Percentiles rank a stretch among this genome's conserved stretches.
Evolutionary conservation across 2,797 vertebrate species (phyloP).

Genomic region (Syngnathus rostellatus): DNA sequence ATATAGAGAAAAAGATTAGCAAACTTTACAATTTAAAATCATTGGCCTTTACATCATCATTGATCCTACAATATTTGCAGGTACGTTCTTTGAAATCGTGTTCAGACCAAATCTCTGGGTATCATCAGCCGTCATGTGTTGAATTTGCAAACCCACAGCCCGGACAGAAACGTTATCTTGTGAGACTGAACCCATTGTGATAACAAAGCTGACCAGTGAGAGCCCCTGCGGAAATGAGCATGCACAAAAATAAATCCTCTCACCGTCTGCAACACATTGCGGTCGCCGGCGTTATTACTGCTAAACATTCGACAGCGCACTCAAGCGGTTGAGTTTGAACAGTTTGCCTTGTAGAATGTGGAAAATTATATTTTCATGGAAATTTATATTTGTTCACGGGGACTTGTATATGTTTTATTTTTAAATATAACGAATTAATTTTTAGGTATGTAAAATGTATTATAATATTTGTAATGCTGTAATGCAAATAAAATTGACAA

Average conservation of each 20-base stretch:
- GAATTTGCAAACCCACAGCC: conserved; percentile 21
- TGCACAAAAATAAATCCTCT: conserved; percentile 21
- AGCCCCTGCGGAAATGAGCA: conserved; percentile 36
- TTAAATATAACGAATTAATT: not conserved
- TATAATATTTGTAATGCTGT: not conserved
- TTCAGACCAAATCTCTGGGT: not conserved
- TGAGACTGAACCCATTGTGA: conserved; percentile 20
- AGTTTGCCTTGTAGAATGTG: not conserved
- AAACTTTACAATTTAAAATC: not conserved
- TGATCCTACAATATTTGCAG: not conserved
- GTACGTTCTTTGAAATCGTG: not conserved
- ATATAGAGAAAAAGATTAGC: not conserved
- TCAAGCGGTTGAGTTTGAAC: conserved; percentile 2
- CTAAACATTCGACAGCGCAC: conserved; percentile 9
- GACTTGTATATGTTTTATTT: not conserved
- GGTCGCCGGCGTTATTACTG: not conserved
- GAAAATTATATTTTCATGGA: no score
- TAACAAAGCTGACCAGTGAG: conserved; percentile 16
- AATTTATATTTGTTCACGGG: not conserved
- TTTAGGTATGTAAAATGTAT: not conserved
- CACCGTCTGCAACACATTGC: not conserved
- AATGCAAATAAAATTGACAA: not conserved
- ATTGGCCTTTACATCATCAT: not conserved
- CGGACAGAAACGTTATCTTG: conserved; percentile 29
- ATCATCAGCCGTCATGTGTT: conserved; percentile 16